Evolutionary conservation across 2,888 invertebrate species (phyloP).

Genomic region (Drosophila algonquin): DNA sequence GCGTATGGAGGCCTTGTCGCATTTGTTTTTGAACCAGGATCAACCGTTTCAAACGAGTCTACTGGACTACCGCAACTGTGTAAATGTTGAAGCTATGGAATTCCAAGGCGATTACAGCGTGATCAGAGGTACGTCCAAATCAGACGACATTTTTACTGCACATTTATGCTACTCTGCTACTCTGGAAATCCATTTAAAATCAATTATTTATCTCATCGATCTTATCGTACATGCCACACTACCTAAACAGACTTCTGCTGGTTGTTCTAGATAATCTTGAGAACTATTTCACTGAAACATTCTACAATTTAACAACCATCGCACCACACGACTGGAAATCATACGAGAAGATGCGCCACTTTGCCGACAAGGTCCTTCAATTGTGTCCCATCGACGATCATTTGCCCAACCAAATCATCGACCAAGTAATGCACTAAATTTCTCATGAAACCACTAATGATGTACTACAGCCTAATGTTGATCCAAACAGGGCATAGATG

Average conservation of each 20-base stretch:
- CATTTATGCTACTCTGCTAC: not conserved
- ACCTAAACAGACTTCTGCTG: conserved; percentile 21
- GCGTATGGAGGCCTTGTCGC: conserved; percentile 95
- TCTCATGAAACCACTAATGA: too few relatives aligned
- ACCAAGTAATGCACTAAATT: conserved; percentile 87
- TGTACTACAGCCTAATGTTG: not conserved
- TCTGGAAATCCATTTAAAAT: conserved; percentile 1
- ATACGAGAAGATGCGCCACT: conserved; percentile 97
- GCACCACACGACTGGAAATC: conserved; percentile 99
- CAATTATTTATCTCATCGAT: not conserved
- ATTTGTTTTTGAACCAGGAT: conserved; percentile 90
- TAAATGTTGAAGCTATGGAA: conserved; percentile 86
- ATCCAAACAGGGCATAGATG: conserved; percentile 91
- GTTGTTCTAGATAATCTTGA: conserved; percentile 86
- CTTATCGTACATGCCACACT: conserved; percentile 5
- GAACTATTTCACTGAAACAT: conserved; percentile 95
- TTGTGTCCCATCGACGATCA: conserved; percentile 94
- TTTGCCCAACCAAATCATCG: conserved; percentile 97
- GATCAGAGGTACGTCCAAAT: conserved; percentile 85
- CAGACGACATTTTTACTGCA: not conserved
- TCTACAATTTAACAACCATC: conserved; percentile 98
- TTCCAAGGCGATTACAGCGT: conserved; percentile 86
- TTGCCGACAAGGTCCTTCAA: conserved; percentile 93
- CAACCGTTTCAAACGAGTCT: conserved; percentile 87
- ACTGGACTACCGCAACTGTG: conserved; percentile 87